Conservation (phyloP, 2,797 vertebrate species). For the Esox masquinongy region DNA sequence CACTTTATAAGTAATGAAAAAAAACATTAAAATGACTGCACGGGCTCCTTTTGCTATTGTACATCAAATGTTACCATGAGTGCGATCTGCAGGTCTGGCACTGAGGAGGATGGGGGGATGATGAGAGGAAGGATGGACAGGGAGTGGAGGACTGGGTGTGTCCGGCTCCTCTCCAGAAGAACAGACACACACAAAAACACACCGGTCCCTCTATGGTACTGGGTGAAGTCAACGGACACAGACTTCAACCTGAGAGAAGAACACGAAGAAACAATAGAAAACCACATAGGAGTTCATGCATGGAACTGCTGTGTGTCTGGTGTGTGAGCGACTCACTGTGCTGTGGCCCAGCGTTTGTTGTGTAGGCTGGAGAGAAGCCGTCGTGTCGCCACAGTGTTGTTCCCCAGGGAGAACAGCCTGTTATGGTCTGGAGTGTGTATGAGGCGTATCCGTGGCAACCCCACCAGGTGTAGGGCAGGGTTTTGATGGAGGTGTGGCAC, state of each 20-base stretch:
- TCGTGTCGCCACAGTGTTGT: slow-evolving; percentile 49
- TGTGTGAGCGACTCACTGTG: not conserved
- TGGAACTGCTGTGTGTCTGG: no score
- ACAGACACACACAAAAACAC: slow-evolving; percentile 72
- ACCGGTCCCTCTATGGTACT: slow-evolving; percentile 71
- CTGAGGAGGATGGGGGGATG: slow-evolving; percentile 55
- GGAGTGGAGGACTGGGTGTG: slow-evolving; percentile 34
- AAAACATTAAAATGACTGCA: no score
- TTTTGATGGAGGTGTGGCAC: slow-evolving; percentile 68
- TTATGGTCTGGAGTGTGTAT: not conserved
- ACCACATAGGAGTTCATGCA: not conserved
- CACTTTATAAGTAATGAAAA: no score
- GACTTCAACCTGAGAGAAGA: slow-evolving; percentile 53
- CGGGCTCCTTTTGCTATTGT: not conserved
- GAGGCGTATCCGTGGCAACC: slow-evolving; percentile 61
- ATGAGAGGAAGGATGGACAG: slow-evolving; percentile 68
- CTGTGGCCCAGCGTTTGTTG: slow-evolving; percentile 43
- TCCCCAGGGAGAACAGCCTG: slow-evolving; percentile 47
- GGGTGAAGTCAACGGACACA: slow-evolving; percentile 74
- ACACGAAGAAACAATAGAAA: not conserved
- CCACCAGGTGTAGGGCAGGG: slow-evolving; percentile 61
- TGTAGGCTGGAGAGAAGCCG: slow-evolving; percentile 54
- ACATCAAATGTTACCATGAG: slow-evolving; percentile 61
- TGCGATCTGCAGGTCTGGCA: slow-evolving; percentile 62
- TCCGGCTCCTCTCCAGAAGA: slow-evolving; percentile 46